Evolutionary conservation across 2,113 vertebrate genomes (phyloP).

Genomic region (Ammospiza caudacuta): DNA sequence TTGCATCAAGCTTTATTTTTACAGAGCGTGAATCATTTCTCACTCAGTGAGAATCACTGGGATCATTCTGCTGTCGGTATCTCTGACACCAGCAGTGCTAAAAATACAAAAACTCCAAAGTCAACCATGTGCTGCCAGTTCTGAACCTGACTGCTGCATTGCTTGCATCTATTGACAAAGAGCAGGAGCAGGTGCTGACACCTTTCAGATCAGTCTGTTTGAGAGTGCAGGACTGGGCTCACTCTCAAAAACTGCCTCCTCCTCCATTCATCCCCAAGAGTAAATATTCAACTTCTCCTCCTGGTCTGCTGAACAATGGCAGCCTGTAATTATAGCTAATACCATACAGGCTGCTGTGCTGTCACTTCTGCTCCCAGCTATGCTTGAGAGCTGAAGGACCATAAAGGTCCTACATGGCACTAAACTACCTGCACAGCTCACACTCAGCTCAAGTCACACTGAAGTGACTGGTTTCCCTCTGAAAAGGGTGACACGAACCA

Average conservation of each 20-base stretch:
- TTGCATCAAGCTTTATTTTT: constrained; percentile 47
- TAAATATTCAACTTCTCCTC: constrained; percentile 8
- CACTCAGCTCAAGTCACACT: neutral
- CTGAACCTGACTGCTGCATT: neutral
- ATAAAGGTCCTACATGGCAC: neutral
- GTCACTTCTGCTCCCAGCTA: neutral
- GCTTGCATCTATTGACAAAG: neutral
- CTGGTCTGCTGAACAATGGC: neutral
- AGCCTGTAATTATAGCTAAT: neutral
- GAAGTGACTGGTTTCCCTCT: neutral
- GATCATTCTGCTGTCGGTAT: constrained; percentile 2
- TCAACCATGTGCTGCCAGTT: neutral
- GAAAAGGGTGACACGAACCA: neutral
- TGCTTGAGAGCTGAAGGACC: neutral
- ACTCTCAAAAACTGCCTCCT: neutral
- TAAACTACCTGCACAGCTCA: neutral
- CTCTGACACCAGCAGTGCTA: constrained; percentile 30
- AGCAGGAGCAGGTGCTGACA: neutral
- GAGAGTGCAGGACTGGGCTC: neutral
- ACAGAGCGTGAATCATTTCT: constrained; percentile 28
- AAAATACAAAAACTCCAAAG: constrained; percentile 35
- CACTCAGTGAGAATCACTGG: neutral
- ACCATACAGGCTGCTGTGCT: neutral
- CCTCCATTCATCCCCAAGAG: neutral
- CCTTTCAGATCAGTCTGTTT: neutral